phyloP scores from a whole-genome alignment of 2,888 invertebrate genomes.

The Charanyca ferruginea region DNA sequence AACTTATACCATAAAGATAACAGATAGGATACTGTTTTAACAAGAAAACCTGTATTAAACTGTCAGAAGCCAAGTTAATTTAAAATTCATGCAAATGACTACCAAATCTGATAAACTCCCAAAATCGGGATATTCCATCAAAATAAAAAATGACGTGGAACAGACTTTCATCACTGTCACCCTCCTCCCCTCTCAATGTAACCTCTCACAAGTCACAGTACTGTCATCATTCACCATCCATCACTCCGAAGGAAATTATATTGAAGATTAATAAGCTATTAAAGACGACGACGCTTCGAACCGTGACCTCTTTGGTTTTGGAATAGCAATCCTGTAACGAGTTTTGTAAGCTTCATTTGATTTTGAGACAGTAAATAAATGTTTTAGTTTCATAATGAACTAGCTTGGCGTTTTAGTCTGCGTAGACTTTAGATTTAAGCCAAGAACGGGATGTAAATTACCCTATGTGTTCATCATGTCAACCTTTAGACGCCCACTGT shows the following conservation, averaged over 20 bases:
- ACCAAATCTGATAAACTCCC: background rate
- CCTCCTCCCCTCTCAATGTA: constrained; percentile 66
- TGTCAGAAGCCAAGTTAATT: background rate
- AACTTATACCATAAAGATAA: background rate
- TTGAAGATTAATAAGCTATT: constrained; percentile 83
- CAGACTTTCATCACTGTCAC: constrained; percentile 61
- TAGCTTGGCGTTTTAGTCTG: too few species aligned
- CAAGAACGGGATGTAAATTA: too few species aligned
- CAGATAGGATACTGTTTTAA: background rate
- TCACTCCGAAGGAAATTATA: constrained; percentile 84
- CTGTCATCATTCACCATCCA: constrained; percentile 81
- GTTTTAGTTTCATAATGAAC: background rate
- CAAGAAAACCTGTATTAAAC: background rate
- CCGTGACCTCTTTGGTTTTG: constrained; percentile 45
- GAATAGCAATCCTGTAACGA: constrained; percentile 32
- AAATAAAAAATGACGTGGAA: constrained; percentile 35
- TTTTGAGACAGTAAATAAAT: background rate
- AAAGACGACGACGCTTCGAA: constrained; percentile 70
- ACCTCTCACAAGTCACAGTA: constrained; percentile 61
- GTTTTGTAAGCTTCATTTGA: constrained; percentile 28
- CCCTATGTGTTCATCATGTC: too few species aligned
- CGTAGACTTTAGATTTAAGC: too few species aligned
- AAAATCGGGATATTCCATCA: constrained; percentile 23
- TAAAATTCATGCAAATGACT: background rate
- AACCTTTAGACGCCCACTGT: too few species aligned